phyloP scores from a whole-genome alignment of 2,888 invertebrate genomes.

The Dynastes maya region DNA sequence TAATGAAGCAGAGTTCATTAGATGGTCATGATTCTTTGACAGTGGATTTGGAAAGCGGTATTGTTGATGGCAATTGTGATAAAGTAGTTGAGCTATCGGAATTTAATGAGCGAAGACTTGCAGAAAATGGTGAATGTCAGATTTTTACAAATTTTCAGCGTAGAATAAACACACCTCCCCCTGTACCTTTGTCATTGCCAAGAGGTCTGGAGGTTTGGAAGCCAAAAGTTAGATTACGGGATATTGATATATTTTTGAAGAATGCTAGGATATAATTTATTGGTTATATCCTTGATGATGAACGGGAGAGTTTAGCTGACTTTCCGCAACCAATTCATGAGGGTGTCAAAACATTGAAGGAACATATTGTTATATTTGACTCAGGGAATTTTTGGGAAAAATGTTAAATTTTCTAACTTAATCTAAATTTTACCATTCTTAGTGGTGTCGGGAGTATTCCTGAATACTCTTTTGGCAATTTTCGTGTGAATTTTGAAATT shows the following conservation, averaged over 20 bases:
- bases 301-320: conserved; percentile 92
- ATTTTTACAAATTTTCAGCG: conserved; percentile 64
- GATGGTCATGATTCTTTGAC: conserved; percentile 86
- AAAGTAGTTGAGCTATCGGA: conserved; percentile 72
- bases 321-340: conserved; percentile 97
- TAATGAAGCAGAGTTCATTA: conserved; percentile 93
- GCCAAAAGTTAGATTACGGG: conserved; percentile 95
- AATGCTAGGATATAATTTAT: conserved; percentile 95
- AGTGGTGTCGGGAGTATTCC: no score
- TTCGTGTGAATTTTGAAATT: no score
- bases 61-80: conserved; percentile 76
- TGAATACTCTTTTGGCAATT: no score
- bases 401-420: no score
- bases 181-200: conserved; percentile 58
- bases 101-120: conserved; percentile 73
- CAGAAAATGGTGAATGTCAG: conserved; percentile 62
- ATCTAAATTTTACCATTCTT: no score
- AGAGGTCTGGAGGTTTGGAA: conserved; percentile 87
- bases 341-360: conserved; percentile 70
- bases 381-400: no score
- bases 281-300: conserved; percentile 91
- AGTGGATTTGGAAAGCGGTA: conserved; percentile 80
- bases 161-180: conserved; percentile 66
- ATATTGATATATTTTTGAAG: conserved; percentile 93
- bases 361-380: no score